Conservation (phyloP, 2,888 invertebrate species). For the Polylopha cassiicola region DNA sequence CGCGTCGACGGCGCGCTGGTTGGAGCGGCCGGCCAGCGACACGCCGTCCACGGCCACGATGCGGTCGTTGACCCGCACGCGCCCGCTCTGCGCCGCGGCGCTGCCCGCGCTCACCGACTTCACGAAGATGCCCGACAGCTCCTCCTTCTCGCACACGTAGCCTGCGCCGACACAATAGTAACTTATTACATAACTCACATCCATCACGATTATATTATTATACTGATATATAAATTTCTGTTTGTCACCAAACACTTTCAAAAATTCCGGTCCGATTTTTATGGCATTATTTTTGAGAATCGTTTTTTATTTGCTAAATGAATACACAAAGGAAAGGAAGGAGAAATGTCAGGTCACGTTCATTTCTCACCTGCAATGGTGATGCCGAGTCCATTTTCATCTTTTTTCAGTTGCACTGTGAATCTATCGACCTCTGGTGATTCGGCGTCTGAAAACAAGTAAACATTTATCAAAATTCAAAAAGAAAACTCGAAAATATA, state of each 20-base stretch:
- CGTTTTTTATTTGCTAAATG: no score
- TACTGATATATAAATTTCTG: no score
- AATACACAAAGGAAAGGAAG: no score
- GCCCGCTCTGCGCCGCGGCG: conserved; percentile 94
- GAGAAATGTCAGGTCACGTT: no score
- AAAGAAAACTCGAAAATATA: not conserved
- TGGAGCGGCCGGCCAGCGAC: conserved; percentile 95
- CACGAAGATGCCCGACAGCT: conserved; percentile 98
- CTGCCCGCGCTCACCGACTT: conserved; percentile 98
- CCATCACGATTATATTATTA: no score
- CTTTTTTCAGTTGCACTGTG: conserved; percentile 95
- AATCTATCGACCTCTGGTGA: conserved; percentile 96
- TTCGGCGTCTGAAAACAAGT: conserved; percentile 74
- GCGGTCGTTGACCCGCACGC: conserved; percentile 97
- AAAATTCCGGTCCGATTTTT: no score
- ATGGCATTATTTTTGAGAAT: no score
- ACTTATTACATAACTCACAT: not conserved
- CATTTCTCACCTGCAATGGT: conserved; percentile 88
- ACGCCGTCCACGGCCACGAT: conserved; percentile 98
- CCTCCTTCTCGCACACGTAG: conserved; percentile 98
- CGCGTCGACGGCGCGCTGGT: conserved; percentile 98
- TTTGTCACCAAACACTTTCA: no score
- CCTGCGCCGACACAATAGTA: conserved; percentile 58
- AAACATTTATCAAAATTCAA: not conserved
- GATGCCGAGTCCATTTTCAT: conserved; percentile 94